Base-by-base conservation (phyloP, 1,140 invertebrate genomes). In the Anoplophora glabripennis region DNA sequence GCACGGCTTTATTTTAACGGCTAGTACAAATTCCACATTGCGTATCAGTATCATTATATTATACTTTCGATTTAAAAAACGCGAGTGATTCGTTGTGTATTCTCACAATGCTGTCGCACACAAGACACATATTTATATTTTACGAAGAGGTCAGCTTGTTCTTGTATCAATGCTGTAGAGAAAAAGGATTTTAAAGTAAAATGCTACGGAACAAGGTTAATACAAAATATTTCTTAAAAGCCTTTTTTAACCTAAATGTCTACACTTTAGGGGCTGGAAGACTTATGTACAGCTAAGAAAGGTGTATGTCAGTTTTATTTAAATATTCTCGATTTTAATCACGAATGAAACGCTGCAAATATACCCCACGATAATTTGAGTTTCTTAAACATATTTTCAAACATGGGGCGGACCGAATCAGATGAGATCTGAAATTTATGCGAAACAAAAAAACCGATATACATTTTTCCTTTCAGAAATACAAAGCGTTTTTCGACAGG, bases 161-260 rank as follows among this genome's bases (percentile, higher is more conserved):
- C 66, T 70, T 64, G 63, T 53, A 63, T 71, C 67, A 67, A 65
- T 63, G 70, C 73, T 75, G 73, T 67, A 73, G 73, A 75, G 72
- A 71, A 73, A 75, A 75, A 69, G 64, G 67, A 64, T 65, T 56
- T 59, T 64, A 64, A 62, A 70, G 53, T 61, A 62, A 55, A 18
- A 18, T n/a, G 36, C 47, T 11, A 21, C 21, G 15, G 10, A 11
- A 21, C 1, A 34, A 34, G 9, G 18, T 28, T 28, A 28, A 28
- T 28, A 28, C 21, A 28, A 28, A 28, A 28, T 28, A 28, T 28
- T 28, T 28, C 21, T 28, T 28, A 28, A 28, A 28, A 5, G n/a
- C n/a, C 21, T 5, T 28, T 28, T 28, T 28, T 28, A 28, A 28
- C 21, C 21, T 28, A 28, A 28, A 28, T 28, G 5, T 28, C 21